These are phyloP conservation scores for Ardeotis arabs DNA, from an alignment of 2,113 vertebrate species.

Conservation along the genomic window DNA sequence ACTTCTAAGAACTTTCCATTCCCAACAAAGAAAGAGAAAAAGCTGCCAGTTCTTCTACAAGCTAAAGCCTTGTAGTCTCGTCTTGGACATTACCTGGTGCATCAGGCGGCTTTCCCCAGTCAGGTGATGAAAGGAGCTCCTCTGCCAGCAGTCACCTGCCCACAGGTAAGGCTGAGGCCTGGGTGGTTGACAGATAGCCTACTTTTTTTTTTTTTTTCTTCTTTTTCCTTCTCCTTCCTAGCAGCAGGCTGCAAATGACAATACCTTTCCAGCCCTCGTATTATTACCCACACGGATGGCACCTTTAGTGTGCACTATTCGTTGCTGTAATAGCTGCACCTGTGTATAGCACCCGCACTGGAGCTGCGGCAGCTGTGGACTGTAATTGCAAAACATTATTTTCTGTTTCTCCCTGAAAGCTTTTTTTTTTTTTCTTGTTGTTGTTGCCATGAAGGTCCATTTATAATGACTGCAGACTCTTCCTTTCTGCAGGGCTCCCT, in stretches of 20 bases:
- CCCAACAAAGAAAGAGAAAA: background rate
- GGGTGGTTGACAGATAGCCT: slow-evolving; percentile 1
- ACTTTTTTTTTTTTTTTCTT: slow-evolving; percentile 50
- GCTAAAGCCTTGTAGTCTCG: fast-evolving
- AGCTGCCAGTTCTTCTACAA: background rate
- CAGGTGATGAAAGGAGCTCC: background rate
- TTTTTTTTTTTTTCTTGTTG: slow-evolving; percentile 1
- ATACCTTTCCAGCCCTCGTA: slow-evolving; percentile 68
- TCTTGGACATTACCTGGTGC: background rate
- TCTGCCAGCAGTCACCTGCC: background rate
- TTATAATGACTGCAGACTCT: slow-evolving; percentile 41
- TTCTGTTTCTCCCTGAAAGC: slow-evolving; percentile 83
- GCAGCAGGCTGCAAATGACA: slow-evolving; percentile 75
- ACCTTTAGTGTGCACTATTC: slow-evolving; percentile 82
- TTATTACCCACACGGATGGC: slow-evolving; percentile 74
- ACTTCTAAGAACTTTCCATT: background rate
- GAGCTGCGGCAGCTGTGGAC: slow-evolving; percentile 74
- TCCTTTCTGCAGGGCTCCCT: background rate
- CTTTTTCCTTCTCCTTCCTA: slow-evolving; percentile 61
- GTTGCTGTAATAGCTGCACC: slow-evolving; percentile 87
- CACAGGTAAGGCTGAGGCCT: background rate
- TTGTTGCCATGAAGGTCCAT: slow-evolving; percentile 6
- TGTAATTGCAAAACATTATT: slow-evolving; percentile 84
- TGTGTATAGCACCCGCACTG: slow-evolving; percentile 69
- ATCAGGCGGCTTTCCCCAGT: background rate